Conservation (phyloP, 2,113 vertebrate species). For the Prionailurus viverrinus region DNA sequence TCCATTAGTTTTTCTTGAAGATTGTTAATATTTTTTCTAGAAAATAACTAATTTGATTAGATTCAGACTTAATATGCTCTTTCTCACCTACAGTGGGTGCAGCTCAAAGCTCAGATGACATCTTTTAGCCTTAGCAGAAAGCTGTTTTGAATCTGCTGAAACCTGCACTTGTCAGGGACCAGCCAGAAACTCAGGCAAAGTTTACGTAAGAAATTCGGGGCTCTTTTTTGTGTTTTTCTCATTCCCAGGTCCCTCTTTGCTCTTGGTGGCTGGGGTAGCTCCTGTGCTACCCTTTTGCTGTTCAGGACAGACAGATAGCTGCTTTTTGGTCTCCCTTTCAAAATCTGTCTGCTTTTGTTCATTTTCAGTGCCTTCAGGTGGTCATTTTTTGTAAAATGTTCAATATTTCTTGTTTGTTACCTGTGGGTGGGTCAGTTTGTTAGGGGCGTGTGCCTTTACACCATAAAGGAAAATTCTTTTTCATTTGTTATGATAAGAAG, state of each 20-base stretch:
- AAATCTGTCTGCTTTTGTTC: background rate
- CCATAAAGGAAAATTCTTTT: background rate
- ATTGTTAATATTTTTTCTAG: background rate
- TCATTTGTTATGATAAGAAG: background rate
- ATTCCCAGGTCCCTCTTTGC: background rate
- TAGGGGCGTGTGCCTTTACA: background rate
- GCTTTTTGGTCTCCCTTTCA: background rate
- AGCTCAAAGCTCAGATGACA: background rate
- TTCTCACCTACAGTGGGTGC: background rate
- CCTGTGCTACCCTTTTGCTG: background rate
- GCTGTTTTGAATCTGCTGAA: background rate
- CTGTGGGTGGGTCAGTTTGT: background rate
- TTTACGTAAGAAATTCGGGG: too few species aligned
- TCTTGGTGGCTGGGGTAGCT: background rate
- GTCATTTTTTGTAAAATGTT: background rate
- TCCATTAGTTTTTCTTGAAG: background rate
- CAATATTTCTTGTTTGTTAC: background rate
- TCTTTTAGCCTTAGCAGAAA: background rate
- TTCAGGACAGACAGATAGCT: background rate
- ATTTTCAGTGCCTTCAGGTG: background rate
- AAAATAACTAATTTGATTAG: background rate
- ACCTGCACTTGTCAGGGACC: too few species aligned
- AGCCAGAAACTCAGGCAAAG: background rate
- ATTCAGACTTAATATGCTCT: background rate
- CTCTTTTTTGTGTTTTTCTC: background rate